These are phyloP conservation scores for Tetramorium parvispinum DNA, from an alignment of 1,140 invertebrate species.

Conservation along the genomic window DNA sequence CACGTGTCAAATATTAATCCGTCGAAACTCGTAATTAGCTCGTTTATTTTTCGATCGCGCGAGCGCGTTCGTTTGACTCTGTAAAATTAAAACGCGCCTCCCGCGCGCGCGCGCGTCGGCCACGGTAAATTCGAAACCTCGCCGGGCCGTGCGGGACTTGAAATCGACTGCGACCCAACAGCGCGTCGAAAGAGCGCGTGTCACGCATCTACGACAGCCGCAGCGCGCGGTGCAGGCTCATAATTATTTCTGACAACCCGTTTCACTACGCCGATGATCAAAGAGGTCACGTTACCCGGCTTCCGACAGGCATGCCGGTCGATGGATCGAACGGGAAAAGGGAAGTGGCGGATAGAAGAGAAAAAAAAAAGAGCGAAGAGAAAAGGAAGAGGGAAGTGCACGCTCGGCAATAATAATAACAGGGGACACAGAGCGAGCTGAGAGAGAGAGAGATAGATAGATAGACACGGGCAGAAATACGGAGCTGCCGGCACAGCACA, in stretches of 20 bases:
- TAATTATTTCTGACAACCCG: constrained; percentile 67
- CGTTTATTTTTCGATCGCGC: constrained; percentile 4
- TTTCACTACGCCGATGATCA: constrained; percentile 58
- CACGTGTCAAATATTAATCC: constrained; percentile 1
- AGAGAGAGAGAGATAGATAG: no score
- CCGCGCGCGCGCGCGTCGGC: neutral
- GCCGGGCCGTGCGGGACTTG: neutral
- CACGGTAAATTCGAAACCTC: constrained; percentile 1
- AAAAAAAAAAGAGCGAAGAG: neutral
- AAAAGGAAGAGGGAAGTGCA: constrained; percentile 49
- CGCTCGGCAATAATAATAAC: constrained; percentile 73
- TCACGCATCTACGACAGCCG: constrained; percentile 42
- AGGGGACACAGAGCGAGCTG: constrained; percentile 59
- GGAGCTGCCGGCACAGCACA: constrained; percentile 78
- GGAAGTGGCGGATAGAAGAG: constrained; percentile 27
- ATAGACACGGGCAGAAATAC: constrained; percentile 66
- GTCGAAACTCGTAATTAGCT: constrained; percentile 13
- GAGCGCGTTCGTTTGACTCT: constrained; percentile 1
- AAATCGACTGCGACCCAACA: constrained; percentile 28
- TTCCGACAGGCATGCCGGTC: constrained; percentile 64
- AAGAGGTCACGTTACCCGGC: constrained; percentile 65
- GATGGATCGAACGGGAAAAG: constrained; percentile 56
- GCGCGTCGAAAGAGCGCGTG: constrained; percentile 41
- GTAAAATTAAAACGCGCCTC: neutral
- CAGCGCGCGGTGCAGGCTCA: neutral